Evolutionary conservation across 2,888 invertebrate species (phyloP).

Genomic region (Merodon equestris): DNA sequence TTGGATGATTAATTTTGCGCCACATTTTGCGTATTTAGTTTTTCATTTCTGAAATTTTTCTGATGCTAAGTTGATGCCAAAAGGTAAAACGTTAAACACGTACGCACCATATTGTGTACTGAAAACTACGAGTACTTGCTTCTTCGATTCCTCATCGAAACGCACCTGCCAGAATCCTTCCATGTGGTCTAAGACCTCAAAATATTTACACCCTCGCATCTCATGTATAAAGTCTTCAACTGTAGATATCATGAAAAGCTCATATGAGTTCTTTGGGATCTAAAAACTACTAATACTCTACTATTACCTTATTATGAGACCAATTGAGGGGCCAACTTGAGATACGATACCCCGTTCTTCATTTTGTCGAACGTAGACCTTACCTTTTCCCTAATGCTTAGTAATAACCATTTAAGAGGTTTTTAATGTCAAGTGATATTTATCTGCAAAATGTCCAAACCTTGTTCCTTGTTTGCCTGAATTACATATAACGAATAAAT

Average conservation of each 20-base stretch:
- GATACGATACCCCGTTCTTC: slow-evolving; percentile 45
- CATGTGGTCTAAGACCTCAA: background rate
- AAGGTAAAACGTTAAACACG: slow-evolving; percentile 19
- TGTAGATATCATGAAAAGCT: background rate
- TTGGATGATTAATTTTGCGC: too few relatives aligned
- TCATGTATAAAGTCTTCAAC: slow-evolving; percentile 1
- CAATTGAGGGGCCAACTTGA: slow-evolving; percentile 27
- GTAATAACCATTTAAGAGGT: slow-evolving; percentile 48
- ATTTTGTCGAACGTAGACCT: slow-evolving; percentile 46
- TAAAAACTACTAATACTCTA: slow-evolving; percentile 14
- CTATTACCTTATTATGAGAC: slow-evolving; percentile 41
- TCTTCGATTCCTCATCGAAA: slow-evolving; percentile 18
- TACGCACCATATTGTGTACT: slow-evolving; percentile 59
- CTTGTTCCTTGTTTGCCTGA: slow-evolving; percentile 9
- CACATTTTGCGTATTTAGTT: too few relatives aligned
- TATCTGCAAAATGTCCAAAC: slow-evolving; percentile 34
- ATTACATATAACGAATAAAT: too few relatives aligned
- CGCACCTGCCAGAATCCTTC: slow-evolving; percentile 21
- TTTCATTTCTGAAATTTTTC: slow-evolving; percentile 28
- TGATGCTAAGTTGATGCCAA: slow-evolving; percentile 20
- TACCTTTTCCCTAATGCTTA: slow-evolving; percentile 53
- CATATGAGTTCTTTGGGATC: slow-evolving; percentile 29
- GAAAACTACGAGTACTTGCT: slow-evolving; percentile 61
- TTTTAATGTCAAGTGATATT: slow-evolving; percentile 20
- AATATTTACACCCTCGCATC: slow-evolving; percentile 2